phyloP scores from a whole-genome alignment of 1,140 invertebrate species.

The Sinonovacula constricta region DNA sequence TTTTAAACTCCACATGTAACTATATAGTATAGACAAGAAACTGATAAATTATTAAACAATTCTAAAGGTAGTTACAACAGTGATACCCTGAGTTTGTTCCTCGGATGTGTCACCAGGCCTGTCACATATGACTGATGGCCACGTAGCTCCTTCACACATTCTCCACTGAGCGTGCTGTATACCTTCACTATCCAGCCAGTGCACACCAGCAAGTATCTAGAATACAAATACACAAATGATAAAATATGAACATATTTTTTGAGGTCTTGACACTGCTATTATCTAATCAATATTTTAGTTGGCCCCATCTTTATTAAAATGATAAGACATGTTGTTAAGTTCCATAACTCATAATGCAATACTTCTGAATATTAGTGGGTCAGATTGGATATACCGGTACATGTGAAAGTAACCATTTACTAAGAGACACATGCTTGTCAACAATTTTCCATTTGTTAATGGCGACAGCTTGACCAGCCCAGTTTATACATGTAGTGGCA shows the following conservation, averaged over 20 bases:
- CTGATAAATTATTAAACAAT: background rate
- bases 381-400: too few relatives aligned
- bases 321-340: background rate
- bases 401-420: too few relatives aligned
- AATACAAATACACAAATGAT: constrained; percentile 13
- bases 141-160: constrained; percentile 58
- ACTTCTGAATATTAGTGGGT: too few relatives aligned
- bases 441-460: too few relatives aligned
- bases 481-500: too few relatives aligned
- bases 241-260: constrained; percentile 5
- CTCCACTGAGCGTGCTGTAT: constrained; percentile 59
- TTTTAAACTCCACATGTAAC: background rate
- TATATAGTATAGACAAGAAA: background rate
- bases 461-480: too few relatives aligned
- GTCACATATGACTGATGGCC: constrained; percentile 60
- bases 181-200: constrained; percentile 59
- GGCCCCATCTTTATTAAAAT: background rate
- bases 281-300: background rate
- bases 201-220: constrained; percentile 62
- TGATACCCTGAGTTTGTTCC: constrained; percentile 62
- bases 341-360: too few relatives aligned
- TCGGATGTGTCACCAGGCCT: constrained; percentile 60
- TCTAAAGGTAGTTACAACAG: background rate
- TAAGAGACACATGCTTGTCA: too few relatives aligned
- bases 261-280: background rate